A percentile compares a stretch with the other conserved stretches of the same genome.
Evolutionary conservation across 2,888 invertebrate genomes (phyloP).

Genomic region (Cephus runcator): DNA sequence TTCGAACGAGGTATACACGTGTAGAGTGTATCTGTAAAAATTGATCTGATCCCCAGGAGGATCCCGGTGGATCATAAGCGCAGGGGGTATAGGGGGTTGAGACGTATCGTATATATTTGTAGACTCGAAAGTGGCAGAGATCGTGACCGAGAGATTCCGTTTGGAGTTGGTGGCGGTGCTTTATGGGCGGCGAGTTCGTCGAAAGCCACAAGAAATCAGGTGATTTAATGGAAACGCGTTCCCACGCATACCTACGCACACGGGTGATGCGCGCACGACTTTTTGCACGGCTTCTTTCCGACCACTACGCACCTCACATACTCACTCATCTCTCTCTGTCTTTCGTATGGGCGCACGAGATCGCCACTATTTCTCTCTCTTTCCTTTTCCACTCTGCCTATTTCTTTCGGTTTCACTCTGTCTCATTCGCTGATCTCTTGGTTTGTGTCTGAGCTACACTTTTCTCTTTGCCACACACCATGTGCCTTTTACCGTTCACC

Average conservation of each 20-base stretch:
- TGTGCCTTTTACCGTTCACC: conserved; percentile 16
- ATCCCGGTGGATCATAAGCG: neutral
- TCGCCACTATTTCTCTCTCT: conserved; percentile 13
- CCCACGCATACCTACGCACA: conserved; percentile 52
- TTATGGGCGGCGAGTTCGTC: conserved; percentile 28
- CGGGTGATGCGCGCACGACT: conserved; percentile 18
- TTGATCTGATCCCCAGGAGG: neutral
- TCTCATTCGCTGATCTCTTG: conserved; percentile 9
- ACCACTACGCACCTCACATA: conserved; percentile 11
- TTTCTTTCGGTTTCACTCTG: conserved; percentile 11
- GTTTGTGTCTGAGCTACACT: conserved; percentile 8
- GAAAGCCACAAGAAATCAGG: conserved; percentile 50
- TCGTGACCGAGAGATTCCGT: conserved; percentile 49
- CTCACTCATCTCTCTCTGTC: conserved; percentile 1
- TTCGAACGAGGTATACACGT: neutral
- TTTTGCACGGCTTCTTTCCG: conserved; percentile 15
- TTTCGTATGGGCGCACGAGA: neutral
- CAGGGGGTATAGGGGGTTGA: neutral
- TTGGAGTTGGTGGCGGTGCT: conserved; percentile 27
- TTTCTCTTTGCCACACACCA: conserved; percentile 8
- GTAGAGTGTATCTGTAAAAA: neutral
- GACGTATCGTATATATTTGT: neutral
- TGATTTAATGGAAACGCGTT: conserved; percentile 61
- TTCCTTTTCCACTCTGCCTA: conserved; percentile 26
- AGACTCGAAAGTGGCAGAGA: conserved; percentile 41